These are phyloP conservation scores for Lissonota sp. DNA, from an alignment of 2,888 invertebrate genomes.

Conservation along the genomic window DNA sequence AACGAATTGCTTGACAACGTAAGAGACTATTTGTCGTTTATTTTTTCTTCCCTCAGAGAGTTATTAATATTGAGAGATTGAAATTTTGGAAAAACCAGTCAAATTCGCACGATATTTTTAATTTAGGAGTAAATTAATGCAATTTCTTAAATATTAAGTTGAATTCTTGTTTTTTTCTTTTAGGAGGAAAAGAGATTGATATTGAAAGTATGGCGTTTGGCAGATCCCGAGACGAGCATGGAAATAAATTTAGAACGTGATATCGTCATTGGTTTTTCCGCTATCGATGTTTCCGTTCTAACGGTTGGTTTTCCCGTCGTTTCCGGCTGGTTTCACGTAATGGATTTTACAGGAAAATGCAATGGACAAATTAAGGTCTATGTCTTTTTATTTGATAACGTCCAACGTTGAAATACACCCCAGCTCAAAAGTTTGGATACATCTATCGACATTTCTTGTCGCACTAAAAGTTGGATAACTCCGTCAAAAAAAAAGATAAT, in stretches of 20 bases:
- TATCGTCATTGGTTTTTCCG: conserved; percentile 86
- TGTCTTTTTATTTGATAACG: conserved; percentile 1
- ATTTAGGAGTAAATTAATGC: no score
- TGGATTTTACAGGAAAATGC: conserved; percentile 85
- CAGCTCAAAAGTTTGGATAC: no score
- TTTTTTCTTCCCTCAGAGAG: not conserved
- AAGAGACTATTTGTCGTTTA: conserved; percentile 67
- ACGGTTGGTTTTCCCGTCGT: conserved; percentile 85
- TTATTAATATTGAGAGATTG: no score
- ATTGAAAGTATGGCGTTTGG: conserved; percentile 87
- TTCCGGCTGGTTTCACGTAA: conserved; percentile 88
- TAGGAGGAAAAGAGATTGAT: conserved; percentile 86
- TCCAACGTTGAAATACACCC: not conserved
- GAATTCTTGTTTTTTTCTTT: conserved; percentile 69
- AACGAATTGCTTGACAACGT: conserved; percentile 79
- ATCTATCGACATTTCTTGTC: not conserved
- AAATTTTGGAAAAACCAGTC: no score
- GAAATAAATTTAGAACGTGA: conserved; percentile 86
- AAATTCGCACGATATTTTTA: no score
- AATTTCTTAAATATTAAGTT: not conserved
- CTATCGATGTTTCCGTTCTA: conserved; percentile 86
- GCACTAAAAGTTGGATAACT: not conserved
- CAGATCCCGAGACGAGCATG: conserved; percentile 82
- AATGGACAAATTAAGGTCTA: conserved; percentile 87
- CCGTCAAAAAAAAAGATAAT: not conserved